Percentiles rank a stretch among this genome's conserved stretches.
Conservation (phyloP, 2,113 vertebrate species). For the Empidonax alnorum region DNA sequence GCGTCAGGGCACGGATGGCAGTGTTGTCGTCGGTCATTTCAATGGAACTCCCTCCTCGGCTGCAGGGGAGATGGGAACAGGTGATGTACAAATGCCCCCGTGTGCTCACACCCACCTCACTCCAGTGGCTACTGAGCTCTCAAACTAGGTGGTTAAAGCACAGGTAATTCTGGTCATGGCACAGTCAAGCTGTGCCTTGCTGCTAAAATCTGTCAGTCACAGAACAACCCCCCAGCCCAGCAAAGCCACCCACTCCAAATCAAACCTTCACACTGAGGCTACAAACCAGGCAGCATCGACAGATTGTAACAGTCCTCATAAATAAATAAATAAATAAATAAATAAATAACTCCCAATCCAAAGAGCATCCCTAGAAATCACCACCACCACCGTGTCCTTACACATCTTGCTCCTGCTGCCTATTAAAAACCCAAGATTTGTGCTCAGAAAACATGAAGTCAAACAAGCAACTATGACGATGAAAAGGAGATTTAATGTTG, state of each 20-base stretch:
- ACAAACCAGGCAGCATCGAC: neutral
- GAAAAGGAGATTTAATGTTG: neutral
- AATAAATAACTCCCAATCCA: neutral
- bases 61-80: neutral
- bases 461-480: neutral
- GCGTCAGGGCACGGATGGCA: conserved; percentile 79
- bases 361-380: neutral
- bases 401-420: neutral
- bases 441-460: neutral
- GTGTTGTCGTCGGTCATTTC: conserved; percentile 76
- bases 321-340: neutral
- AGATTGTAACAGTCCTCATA: neutral
- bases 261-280: neutral
- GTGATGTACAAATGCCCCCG: fast-evolving
- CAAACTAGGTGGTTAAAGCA: neutral
- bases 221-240: neutral
- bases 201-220: neutral
- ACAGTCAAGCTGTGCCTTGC: neutral
- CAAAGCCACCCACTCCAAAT: neutral
- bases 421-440: neutral
- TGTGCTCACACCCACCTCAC: neutral
- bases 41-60: conserved; percentile 64
- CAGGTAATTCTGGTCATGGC: neutral
- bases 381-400: neutral
- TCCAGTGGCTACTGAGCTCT: neutral